These are phyloP conservation scores for Epinotia bilunana DNA, from an alignment of 2,888 invertebrate genomes.

Conservation along the genomic window DNA sequence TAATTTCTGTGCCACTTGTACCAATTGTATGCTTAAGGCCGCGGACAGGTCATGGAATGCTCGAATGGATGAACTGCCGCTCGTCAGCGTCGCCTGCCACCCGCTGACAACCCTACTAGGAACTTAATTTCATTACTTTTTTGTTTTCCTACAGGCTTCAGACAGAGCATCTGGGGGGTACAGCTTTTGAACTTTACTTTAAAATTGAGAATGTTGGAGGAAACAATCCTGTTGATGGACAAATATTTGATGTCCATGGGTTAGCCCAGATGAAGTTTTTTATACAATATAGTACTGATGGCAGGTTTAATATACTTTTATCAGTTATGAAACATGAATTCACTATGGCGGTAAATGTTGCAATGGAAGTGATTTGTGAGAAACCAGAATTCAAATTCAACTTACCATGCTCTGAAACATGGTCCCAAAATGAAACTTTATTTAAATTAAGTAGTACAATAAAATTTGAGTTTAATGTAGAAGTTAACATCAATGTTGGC, in stretches of 20 bases:
- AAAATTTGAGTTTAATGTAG: not conserved
- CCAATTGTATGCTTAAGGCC: no score
- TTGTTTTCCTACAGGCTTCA: not conserved
- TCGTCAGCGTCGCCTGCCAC: no score
- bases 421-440: not conserved
- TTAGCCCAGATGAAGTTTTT: conserved; percentile 5
- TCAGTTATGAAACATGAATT: conserved; percentile 18
- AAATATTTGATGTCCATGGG: conserved; percentile 20
- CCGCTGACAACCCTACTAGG: not conserved
- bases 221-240: conserved; percentile 2
- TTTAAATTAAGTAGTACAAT: not conserved
- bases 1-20: no score
- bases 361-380: conserved; percentile 6
- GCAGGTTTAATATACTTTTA: not conserved
- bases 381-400: not conserved
- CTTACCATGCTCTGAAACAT: not conserved
- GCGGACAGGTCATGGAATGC: no score
- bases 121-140: not conserved
- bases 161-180: conserved; percentile 11
- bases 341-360: conserved; percentile 3
- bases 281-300: not conserved
- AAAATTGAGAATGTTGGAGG: not conserved
- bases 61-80: no score
- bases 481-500: not conserved
- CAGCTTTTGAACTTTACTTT: not conserved